Conservation (phyloP, 1,140 invertebrate species). For the Drosophila paulistorum region DNA sequence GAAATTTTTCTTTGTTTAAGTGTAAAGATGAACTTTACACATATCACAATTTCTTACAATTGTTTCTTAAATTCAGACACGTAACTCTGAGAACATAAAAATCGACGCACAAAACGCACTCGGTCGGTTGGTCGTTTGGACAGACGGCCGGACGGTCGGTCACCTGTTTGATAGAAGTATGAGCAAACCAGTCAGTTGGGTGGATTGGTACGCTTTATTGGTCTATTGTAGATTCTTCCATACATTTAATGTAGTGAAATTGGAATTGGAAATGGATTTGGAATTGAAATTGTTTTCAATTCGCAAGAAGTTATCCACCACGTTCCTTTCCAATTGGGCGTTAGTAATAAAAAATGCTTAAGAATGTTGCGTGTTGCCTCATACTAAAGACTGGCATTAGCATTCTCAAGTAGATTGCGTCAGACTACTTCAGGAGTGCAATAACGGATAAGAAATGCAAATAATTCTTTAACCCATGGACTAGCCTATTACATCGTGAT, state of each 20-base stretch:
- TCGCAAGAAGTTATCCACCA: constrained; percentile 11
- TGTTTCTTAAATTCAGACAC: constrained; percentile 42
- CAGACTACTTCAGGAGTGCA: constrained; percentile 23
- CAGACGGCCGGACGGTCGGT: background rate
- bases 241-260: constrained; percentile 36
- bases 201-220: constrained; percentile 42
- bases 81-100: constrained; percentile 58
- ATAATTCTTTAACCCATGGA: no score
- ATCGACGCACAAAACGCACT: constrained; percentile 51
- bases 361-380: constrained; percentile 21
- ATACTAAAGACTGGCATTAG: constrained; percentile 46
- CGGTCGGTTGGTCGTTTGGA: background rate
- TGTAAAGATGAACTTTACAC: background rate
- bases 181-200: no score
- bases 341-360: constrained; percentile 45
- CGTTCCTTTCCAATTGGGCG: constrained; percentile 13
- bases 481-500: no score
- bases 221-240: constrained; percentile 5
- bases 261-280: constrained; percentile 41
- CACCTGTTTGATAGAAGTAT: background rate
- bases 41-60: background rate
- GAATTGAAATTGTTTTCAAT: constrained; percentile 33
- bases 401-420: constrained; percentile 48
- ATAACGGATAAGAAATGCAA: background rate
- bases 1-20: background rate